A percentile compares a stretch with the other conserved stretches of the same genome.
Conservation (phyloP, 2,888 invertebrate species). For the Plebejus anna region DNA sequence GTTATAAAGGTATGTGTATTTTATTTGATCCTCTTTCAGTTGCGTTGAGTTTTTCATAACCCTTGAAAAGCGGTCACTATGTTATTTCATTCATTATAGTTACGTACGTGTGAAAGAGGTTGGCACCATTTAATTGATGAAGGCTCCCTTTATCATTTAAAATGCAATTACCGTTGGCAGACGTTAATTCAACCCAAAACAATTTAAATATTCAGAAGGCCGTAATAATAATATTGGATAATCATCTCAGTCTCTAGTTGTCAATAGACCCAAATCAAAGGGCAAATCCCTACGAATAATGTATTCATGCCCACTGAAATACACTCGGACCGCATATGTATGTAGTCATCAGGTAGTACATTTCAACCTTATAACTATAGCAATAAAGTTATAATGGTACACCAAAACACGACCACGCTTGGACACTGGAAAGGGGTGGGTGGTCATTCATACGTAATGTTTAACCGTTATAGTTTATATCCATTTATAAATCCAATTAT, state of each 20-base stretch:
- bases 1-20: neutral
- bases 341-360: neutral
- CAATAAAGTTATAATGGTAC: neutral
- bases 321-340: neutral
- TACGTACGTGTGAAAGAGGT: neutral
- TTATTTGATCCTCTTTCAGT: no score
- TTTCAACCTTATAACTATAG: neutral
- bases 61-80: neutral
- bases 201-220: slow-evolving; percentile 4
- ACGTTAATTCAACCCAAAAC: neutral
- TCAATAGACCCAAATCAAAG: neutral
- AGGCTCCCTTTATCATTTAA: neutral
- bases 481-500: neutral
- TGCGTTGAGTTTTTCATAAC: no score
- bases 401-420: neutral
- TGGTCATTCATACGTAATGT: slow-evolving; percentile 9
- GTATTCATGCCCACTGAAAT: neutral
- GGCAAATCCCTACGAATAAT: neutral
- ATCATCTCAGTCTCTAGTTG: neutral
- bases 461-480: neutral
- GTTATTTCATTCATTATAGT: neutral
- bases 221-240: neutral
- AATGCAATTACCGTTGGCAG: neutral
- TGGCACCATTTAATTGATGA: neutral
- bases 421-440: neutral